Evolutionary conservation across 2,888 invertebrate genomes (phyloP).

Genomic region (Meganola albula): DNA sequence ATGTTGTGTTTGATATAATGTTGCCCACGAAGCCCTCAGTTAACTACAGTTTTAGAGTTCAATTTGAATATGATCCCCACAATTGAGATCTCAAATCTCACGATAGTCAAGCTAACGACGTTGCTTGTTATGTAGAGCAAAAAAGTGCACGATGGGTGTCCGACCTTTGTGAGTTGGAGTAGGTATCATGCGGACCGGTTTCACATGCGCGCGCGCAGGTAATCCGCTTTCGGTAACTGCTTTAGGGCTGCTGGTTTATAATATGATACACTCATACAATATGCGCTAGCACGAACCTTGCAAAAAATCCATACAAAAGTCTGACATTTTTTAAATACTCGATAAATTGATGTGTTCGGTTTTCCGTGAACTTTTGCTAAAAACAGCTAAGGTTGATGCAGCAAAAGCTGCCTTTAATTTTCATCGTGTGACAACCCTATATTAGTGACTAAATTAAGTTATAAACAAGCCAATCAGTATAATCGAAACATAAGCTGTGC

Average conservation of each 20-base stretch:
- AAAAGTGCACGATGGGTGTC: constrained; percentile 61
- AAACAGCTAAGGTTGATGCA: too few relatives aligned
- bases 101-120: constrained; percentile 35
- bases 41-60: too few relatives aligned
- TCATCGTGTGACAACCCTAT: constrained; percentile 25
- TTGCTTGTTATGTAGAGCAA: constrained; percentile 45
- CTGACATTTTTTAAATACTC: too few relatives aligned
- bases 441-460: constrained; percentile 65
- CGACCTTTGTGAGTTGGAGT: constrained; percentile 33
- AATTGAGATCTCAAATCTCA: too few relatives aligned
- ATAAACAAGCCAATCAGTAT: constrained; percentile 61
- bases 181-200: constrained; percentile 67
- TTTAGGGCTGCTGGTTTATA: constrained; percentile 24
- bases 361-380: too few relatives aligned
- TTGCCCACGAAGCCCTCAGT: too few relatives aligned
- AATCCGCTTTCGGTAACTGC: constrained; percentile 45
- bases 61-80: too few relatives aligned
- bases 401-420: constrained; percentile 13
- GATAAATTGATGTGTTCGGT: too few relatives aligned
- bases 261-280: too few relatives aligned
- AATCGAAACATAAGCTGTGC: constrained; percentile 51
- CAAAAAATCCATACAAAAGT: too few relatives aligned
- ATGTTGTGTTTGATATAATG: too few relatives aligned
- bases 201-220: constrained; percentile 67
- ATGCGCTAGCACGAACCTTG: too few relatives aligned